These are phyloP conservation scores for Rhopilema esculentum DNA, from an alignment of 30 jellyfish, hydroid and myxozoan species.

Conservation along the genomic window DNA sequence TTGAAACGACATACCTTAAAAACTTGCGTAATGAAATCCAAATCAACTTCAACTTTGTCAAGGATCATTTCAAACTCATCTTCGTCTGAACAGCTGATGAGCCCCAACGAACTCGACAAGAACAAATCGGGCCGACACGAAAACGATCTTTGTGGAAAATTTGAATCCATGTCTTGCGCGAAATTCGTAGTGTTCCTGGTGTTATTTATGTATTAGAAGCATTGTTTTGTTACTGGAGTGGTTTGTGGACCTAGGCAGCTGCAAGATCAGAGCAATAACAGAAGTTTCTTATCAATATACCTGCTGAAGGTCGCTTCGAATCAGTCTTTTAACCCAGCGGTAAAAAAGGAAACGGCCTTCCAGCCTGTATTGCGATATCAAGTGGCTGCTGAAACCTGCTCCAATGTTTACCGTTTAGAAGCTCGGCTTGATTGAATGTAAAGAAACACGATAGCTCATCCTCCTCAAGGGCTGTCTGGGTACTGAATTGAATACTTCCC, in stretches of 20 bases:
- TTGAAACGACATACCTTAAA: constrained; percentile 31
- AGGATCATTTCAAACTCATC: constrained; percentile 23
- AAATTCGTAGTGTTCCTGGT: no score
- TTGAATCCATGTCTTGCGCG: not conserved
- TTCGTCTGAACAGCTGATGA: constrained; percentile 55
- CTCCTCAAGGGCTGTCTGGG: no score
- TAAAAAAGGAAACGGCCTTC: not conserved
- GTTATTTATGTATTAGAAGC: no score
- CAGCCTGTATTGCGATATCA: not conserved
- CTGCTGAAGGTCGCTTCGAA: no score
- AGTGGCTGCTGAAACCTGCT: no score
- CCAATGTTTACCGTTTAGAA: no score
- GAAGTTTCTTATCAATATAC: not conserved
- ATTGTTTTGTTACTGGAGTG: not conserved
- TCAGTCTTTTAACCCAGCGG: no score
- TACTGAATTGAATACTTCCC: not conserved
- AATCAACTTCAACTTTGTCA: constrained; percentile 17
- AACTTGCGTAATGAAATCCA: constrained; percentile 37
- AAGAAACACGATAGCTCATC: not conserved
- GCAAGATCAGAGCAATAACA: not conserved
- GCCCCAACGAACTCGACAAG: constrained; percentile 40
- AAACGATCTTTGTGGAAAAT: not conserved
- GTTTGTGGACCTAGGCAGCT: not conserved
- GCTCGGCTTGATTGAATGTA: not conserved
- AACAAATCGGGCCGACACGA: constrained; percentile 48